Percentiles rank a stretch among this genome's conserved stretches.
Evolutionary conservation across 2,888 invertebrate species (phyloP).

Genomic region (Anoncus sp.): DNA sequence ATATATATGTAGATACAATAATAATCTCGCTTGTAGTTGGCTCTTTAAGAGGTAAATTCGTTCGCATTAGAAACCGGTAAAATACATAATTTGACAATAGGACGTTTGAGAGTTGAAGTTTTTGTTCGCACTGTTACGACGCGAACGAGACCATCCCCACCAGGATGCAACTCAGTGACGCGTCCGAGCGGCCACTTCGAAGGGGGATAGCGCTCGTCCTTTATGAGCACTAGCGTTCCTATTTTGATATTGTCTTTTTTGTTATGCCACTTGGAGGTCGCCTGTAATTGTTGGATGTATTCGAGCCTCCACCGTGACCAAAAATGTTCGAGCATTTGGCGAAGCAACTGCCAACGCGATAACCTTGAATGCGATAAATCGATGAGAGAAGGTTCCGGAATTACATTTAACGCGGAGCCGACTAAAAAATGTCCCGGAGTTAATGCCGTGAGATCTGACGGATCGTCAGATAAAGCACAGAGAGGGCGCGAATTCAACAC

Average conservation of each 20-base stretch:
- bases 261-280: not conserved
- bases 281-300: slow-evolving; percentile 53
- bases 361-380: slow-evolving; percentile 63
- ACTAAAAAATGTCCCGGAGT: slow-evolving; percentile 76
- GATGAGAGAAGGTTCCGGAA: slow-evolving; percentile 66
- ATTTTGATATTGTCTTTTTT: not conserved
- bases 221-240: not conserved
- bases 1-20: too few relatives aligned
- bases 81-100: not conserved
- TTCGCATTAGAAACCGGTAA: not conserved
- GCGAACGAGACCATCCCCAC: slow-evolving; percentile 5
- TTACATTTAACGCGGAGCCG: slow-evolving; percentile 59
- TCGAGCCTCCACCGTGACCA: slow-evolving; percentile 71
- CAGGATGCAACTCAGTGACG: not conserved
- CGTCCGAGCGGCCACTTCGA: slow-evolving; percentile 9
- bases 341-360: slow-evolving; percentile 70
- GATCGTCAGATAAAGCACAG: slow-evolving; percentile 64
- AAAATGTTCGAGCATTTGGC: slow-evolving; percentile 68
- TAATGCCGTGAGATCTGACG: slow-evolving; percentile 62
- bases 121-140: not conserved
- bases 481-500: slow-evolving; percentile 71
- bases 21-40: too few relatives aligned
- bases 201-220: not conserved
- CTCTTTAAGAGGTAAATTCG: not conserved
- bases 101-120: not conserved